Evolutionary conservation across 1,140 invertebrate species (phyloP).

Genomic region (Calephelis nemesis): DNA sequence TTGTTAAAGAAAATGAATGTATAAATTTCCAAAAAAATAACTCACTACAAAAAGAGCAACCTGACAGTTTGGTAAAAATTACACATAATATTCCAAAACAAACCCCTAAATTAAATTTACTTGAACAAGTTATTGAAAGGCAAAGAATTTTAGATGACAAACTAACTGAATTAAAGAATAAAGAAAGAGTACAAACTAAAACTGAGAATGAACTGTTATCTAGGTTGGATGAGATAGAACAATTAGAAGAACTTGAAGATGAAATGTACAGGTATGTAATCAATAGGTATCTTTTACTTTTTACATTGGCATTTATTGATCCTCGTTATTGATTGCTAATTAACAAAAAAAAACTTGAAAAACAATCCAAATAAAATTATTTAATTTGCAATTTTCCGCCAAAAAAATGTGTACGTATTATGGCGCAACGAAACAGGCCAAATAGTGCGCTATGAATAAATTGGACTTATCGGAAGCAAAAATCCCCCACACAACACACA

Average conservation of each 20-base stretch:
- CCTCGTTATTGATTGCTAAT: not conserved
- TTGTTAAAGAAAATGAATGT: slow-evolving; percentile 32
- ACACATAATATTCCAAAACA: slow-evolving; percentile 32
- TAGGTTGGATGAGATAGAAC: slow-evolving; percentile 79
- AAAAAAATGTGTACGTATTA: no score
- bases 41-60: slow-evolving; percentile 18
- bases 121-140: slow-evolving; percentile 75
- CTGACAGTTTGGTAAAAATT: slow-evolving; percentile 25
- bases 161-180: slow-evolving; percentile 67
- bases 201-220: slow-evolving; percentile 74
- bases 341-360: no score
- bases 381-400: no score
- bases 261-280: slow-evolving; percentile 71
- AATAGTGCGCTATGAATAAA: no score
- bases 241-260: slow-evolving; percentile 80
- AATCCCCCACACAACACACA: no score
- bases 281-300: not conserved
- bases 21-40: not conserved
- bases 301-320: slow-evolving; percentile 11
- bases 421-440: no score
- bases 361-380: no score
- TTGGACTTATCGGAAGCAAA: no score
- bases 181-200: slow-evolving; percentile 55
- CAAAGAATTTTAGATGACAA: slow-evolving; percentile 77
- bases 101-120: slow-evolving; percentile 44